Percentiles rank a stretch among this genome's conserved stretches.
Evolutionary conservation across 2,113 vertebrate genomes (phyloP).

Genomic region (Heterocephalus glaber): DNA sequence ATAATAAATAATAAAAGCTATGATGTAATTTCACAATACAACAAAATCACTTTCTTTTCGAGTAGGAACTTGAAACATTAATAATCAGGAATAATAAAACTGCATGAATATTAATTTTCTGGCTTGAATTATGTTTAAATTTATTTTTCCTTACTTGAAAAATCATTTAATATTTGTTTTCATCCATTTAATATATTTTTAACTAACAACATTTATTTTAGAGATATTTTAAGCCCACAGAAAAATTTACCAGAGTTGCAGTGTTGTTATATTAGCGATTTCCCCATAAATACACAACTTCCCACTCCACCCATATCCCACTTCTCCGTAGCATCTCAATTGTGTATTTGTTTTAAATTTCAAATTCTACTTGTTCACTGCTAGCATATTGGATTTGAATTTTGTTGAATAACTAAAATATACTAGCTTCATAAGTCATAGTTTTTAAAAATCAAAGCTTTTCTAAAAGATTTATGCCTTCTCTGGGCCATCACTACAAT

Average conservation of each 20-base stretch:
- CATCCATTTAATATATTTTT: neutral
- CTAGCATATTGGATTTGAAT: neutral
- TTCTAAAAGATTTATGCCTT: neutral
- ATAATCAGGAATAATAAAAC: neutral
- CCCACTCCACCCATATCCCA: neutral
- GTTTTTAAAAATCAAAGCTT: neutral
- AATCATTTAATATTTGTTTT: neutral
- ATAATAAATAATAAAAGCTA: no score
- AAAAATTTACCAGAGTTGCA: neutral
- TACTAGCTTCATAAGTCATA: neutral
- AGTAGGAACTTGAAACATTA: neutral
- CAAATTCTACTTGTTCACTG: neutral
- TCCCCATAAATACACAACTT: fast-evolving
- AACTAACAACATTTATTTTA: neutral
- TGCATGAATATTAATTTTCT: neutral
- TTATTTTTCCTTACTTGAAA: neutral
- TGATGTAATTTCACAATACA: neutral
- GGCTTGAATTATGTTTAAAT: neutral
- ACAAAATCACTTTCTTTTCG: neutral
- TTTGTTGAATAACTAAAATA: neutral
- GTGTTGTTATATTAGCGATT: neutral
- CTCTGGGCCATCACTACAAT: neutral
- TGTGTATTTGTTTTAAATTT: neutral
- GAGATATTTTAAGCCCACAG: neutral
- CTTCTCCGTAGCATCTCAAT: neutral